Evolutionary conservation across 1,140 invertebrate species (phyloP), one percentile per base, ranked within the genome.

Genomic region (Heliconius melpomene): DNA sequence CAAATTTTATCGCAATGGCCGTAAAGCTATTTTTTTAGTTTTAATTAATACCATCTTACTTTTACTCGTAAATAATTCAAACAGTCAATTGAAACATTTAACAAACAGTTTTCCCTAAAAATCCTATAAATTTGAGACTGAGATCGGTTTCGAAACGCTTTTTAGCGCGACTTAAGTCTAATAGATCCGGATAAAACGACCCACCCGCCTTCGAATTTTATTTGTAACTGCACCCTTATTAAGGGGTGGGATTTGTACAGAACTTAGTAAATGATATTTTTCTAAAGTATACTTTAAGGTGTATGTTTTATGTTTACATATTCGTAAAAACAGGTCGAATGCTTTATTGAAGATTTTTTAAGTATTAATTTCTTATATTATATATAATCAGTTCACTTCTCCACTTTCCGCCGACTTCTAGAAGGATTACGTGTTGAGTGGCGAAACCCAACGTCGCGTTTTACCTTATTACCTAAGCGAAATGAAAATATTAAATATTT

Each of bases 171-270:
- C 74, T 81, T 81, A 77, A 81, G 29, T 78, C 79, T 76, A 71
- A 81, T 81, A 81, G 77, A 74, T 75, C 79, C 76, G 75, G 18
- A 81, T 74, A 50, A 74, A 73, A 76, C 75, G 57, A 32, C 3
- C 1, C 26, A 74, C 75, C 57, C 71, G 74, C 78, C 74, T 73
- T n/a, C 52, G 72, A 38, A 74, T 72, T 76, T 71, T 81, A 72
- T 74, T 77, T 78, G 75, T 78, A 74, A 77, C 74, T 78, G 57
- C 72, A 26, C 72, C 72, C 75, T 81, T 81, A 78, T 81, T 81
- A 81, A 74, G 72, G 20, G 1, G 40, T 70, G 38, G 23, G 60
- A 40, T 73, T 54, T 73, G 20, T 66, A 66, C 3, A 57, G 26
- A 16, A 26, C n/a, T 66, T 66, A 66, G 60, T 66, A 66, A 66